These are phyloP conservation scores for Capitella teleta DNA, from an alignment of 1,140 invertebrate genomes.

Conservation along the genomic window DNA sequence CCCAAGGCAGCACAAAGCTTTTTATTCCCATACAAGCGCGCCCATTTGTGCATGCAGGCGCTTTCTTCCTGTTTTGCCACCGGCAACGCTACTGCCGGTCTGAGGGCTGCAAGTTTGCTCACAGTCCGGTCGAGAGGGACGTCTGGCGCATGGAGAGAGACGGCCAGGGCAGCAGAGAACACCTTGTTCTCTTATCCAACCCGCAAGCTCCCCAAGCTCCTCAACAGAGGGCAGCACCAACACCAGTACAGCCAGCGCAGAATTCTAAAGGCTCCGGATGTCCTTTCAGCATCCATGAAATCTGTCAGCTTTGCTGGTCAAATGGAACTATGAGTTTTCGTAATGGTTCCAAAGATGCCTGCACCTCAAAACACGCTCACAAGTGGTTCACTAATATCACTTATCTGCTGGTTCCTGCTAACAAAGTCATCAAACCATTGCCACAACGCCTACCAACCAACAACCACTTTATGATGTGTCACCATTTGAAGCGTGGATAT, in stretches of 20 bases:
- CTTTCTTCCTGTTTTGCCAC: constrained; percentile 30
- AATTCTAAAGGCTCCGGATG: background rate
- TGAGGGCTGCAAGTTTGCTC: constrained; percentile 26
- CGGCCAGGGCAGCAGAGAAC: constrained; percentile 18
- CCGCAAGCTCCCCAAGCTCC: background rate
- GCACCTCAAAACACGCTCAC: background rate
- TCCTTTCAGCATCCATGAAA: constrained; percentile 4
- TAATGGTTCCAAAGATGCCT: background rate
- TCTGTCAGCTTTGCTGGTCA: constrained; percentile 8
- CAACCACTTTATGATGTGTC: too few relatives aligned
- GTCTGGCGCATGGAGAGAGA: constrained; percentile 34
- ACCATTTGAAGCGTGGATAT: too few relatives aligned
- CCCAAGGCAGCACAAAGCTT: too few relatives aligned
- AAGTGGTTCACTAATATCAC: constrained; percentile 1
- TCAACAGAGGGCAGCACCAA: background rate
- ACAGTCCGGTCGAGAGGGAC: constrained; percentile 30
- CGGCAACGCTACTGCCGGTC: constrained; percentile 21
- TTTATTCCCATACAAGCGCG: constrained; percentile 5
- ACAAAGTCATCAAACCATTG: constrained; percentile 22
- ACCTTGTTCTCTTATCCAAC: constrained; percentile 18
- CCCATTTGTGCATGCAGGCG: constrained; percentile 24
- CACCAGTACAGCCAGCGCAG: background rate
- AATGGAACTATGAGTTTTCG: background rate
- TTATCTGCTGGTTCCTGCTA: constrained; percentile 18
- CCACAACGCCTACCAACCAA: constrained; percentile 20